Evolutionary conservation across 1,140 invertebrate genomes (phyloP), one percentile per base, ranked within the genome.

Genomic region (Araneus ventricosus): DNA sequence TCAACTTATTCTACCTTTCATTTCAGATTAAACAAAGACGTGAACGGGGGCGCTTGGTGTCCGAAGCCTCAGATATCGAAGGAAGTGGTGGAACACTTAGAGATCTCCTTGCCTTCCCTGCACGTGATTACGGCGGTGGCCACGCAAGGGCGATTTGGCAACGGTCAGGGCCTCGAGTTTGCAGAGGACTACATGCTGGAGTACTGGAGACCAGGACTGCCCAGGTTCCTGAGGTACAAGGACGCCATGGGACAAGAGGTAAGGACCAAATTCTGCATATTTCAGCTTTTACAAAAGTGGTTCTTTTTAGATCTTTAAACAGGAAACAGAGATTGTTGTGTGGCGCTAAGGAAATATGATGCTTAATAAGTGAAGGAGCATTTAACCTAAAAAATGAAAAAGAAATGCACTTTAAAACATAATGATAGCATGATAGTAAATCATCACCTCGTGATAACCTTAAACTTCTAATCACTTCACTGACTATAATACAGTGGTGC

Each of bases 11-110:
- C 0, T 7, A 4, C 7, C 14, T 67, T 30, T 10, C 17, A 45
- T 90, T 80, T 4, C 96, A 99, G 99, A 95, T 96, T 99, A 94
- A 97, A 97, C 93, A 97, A 97, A 94, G 98, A 99, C 95, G 97
- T 97, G 94, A 97, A 98, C 94, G 98, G 98, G 37, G 99, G 98
- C 27, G 98, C 98, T 0, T 99, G 98, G 99, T 99, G 99, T 96
- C 98, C 99, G 0, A 97, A 97, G 95, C 96, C 97, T 89, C 97
- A 98, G 96, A 97, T 99, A 45, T 94, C 94, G 20, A 96, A 97
- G 27, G 97, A 98, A 80, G 96, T 97, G 0, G 96, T 97, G 14
- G 99, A 99, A 95, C 99, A 97, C 96, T 96, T 99, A 22, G 97
- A 99, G 96, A 97, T 99, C 79, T 97, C 99, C 95, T 96, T 99